A percentile compares a stretch with the other conserved stretches of the same genome.
phyloP scores from a whole-genome alignment of 2,888 invertebrate species.

The Junonia oenone region DNA sequence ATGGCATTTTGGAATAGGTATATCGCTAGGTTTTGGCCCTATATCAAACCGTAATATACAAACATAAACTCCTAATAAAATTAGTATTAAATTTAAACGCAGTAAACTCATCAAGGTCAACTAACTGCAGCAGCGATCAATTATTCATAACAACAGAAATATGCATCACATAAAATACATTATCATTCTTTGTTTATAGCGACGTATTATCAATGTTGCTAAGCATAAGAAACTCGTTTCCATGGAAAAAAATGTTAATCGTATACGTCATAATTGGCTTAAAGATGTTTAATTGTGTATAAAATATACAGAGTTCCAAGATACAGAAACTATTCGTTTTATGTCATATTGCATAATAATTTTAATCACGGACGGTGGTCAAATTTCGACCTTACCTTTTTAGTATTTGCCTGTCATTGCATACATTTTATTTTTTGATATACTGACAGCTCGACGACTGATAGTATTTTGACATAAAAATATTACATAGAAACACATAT shows the following conservation, averaged over 20 bases:
- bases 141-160: slow-evolving; percentile 50
- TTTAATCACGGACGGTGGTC: too few relatives aligned
- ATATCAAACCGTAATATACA: neutral
- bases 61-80: neutral
- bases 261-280: neutral
- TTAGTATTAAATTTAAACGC: slow-evolving; percentile 14
- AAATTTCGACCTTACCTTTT: too few relatives aligned
- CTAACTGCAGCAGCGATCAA: slow-evolving; percentile 38
- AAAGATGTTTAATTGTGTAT: neutral
- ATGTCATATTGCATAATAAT: neutral
- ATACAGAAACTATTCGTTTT: neutral
- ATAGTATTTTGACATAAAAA: too few relatives aligned
- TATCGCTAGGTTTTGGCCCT: too few relatives aligned
- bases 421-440: too few relatives aligned
- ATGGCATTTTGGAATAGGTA: too few relatives aligned
- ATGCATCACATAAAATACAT: slow-evolving; percentile 34
- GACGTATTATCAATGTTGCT: slow-evolving; percentile 5
- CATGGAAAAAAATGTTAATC: neutral
- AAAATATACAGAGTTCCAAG: too few relatives aligned
- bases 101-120: slow-evolving; percentile 38
- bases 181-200: slow-evolving; percentile 17
- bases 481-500: too few relatives aligned
- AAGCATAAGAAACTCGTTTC: neutral
- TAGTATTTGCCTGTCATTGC: too few relatives aligned
- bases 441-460: too few relatives aligned